Evolutionary conservation across 2,888 invertebrate species (phyloP), one percentile per base, ranked within the genome.

Genomic region (Eumerus sabulonum): DNA sequence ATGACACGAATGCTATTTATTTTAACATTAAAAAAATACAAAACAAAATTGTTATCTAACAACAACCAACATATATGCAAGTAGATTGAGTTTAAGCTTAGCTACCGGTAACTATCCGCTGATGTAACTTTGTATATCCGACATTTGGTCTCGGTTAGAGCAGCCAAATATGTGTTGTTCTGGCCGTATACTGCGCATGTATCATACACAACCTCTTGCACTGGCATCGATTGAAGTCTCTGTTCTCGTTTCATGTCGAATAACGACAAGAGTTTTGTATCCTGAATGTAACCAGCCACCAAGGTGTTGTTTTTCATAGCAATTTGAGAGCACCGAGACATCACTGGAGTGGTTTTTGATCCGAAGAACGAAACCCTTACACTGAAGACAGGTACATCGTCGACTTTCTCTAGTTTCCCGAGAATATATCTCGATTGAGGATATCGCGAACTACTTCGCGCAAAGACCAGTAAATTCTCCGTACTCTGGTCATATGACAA

Each of bases 271-370:
- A 91, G 88, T 3, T 92, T 92, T n/a, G 91, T 92, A 59, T 93
- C 92, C 87, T 96, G 96, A 72, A 95, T 92, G 84, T 95, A 93
- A 0, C 94, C 94, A 0, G 94, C 93, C 0, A 95, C 91, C 85
- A 94, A 90, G 9, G 91, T 90, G 9, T 92, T 91, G 2, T 91
- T 89, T 0, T 92, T 91, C 4, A 87, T 84, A 7, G 82, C 76
- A 53, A 89, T 83, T 64, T 88, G 88, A 0, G 88, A 84, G 53
- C 87, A 86, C 5, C 89, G 86, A 0, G 94, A 92, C 87, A 96
- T 91, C 0, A 93, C 85, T 1, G 93, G 92, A 16, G 94, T 93
- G 35, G 92, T 90, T 1, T 90, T 89, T 0, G 95, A 94, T 0
- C 94, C 95, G 45, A 91, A 89, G 79, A 95, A 92, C 0, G 91